Base-by-base conservation (phyloP, 2,888 invertebrate species). In the Notodonta ziczac region DNA sequence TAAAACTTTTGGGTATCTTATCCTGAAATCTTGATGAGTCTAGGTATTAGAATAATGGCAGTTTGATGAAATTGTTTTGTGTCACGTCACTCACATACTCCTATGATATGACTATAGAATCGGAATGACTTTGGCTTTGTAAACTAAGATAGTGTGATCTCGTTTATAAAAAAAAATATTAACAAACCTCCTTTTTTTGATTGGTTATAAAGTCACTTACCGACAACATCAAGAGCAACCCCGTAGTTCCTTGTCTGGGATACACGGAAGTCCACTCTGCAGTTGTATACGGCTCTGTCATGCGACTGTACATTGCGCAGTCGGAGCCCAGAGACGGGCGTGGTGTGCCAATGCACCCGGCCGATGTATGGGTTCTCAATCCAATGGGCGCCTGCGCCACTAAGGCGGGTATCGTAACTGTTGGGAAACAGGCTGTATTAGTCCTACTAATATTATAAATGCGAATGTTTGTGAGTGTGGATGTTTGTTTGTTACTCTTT, bases 161-260 rank as follows among this genome's bases (percentile, higher is more conserved):
- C 24, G 24, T 24, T 24, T 24, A 24, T 35, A 3, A 35, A 35
- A 35, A 35, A 85, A 87, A 83, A 79, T 76, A 78, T 73, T 77
- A 81, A 84, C 76, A 71, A 6, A 35, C 35, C 7, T 7, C 7
- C 1, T 35, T 35, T 35, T 35, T 35, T 5, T 6, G 7, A 0
- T 42, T 10, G 9, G 9, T 42, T 10, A 12, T 10, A 42, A 10
- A 10, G 46, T n/a, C 12, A 79, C 89, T 86, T 50, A 97, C 97
- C 96, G 73, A 97, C 96, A 70, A 97, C 96, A 78, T 95, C 95
- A 59, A 97, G 94, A 64, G 96, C 95, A 63, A 97, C 95, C 75
- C 96, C 94, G 64, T 96, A 96, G 85, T 97, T 97, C 72, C 96
- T 95, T 35, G 97, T 97, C 0, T 96, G 97, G 16, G 97, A 97